Conservation (phyloP, 2,888 invertebrate species). For the Baronia brevicornis region DNA sequence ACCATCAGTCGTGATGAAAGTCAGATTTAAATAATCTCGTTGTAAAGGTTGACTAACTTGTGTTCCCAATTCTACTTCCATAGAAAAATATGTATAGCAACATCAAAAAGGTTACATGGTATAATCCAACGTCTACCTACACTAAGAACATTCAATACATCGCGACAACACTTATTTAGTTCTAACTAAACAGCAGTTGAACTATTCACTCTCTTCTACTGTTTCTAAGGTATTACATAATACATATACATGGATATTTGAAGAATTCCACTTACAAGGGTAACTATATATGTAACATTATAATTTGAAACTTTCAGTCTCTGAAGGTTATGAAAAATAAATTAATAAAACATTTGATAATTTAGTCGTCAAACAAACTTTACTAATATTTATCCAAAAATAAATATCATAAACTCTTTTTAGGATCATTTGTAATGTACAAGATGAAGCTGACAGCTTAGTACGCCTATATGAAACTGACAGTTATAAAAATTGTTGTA, state of each 20-base stretch:
- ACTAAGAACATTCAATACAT: conserved; percentile 21
- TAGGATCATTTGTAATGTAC: too few relatives aligned
- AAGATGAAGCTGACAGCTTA: too few relatives aligned
- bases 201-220: background rate
- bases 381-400: conserved; percentile 15
- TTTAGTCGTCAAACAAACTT: conserved; percentile 9
- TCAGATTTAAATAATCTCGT: conserved; percentile 1
- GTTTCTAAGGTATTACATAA: conserved; percentile 1
- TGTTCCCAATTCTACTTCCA: conserved; percentile 24
- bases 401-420: conserved; percentile 13
- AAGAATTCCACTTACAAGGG: conserved; percentile 5
- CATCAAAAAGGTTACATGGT: conserved; percentile 52
- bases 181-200: conserved; percentile 3
- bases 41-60: conserved; percentile 13
- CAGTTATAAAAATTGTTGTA: too few relatives aligned
- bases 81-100: conserved; percentile 38
- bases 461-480: too few relatives aligned
- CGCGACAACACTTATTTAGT: conserved; percentile 15
- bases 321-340: conserved; percentile 13
- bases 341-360: conserved; percentile 12
- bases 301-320: conserved; percentile 14
- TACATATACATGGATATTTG: conserved; percentile 5
- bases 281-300: conserved; percentile 1
- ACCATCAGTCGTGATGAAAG: conserved; percentile 2
- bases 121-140: conserved; percentile 22